phyloP scores from a whole-genome alignment of 2,888 invertebrate genomes.

The Himalopsyche kuldschensis region DNA sequence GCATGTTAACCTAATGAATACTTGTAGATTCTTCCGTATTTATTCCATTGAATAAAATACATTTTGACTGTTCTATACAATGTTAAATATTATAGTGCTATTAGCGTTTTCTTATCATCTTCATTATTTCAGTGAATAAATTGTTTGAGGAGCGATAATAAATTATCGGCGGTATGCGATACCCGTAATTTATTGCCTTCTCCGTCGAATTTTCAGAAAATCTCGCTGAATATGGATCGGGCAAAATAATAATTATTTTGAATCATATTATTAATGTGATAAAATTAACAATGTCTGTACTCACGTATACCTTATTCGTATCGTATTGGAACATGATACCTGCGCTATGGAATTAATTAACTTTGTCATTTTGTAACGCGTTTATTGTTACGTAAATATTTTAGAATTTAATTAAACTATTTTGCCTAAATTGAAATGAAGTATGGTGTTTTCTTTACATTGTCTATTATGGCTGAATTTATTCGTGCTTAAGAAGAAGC shows the following conservation, averaged over 20 bases:
- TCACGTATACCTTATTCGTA: background rate
- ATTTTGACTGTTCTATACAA: background rate
- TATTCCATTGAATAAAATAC: no score
- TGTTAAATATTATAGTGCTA: background rate
- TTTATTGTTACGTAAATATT: background rate
- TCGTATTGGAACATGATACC: background rate
- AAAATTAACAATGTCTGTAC: background rate
- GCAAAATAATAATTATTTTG: background rate
- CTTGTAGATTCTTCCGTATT: no score
- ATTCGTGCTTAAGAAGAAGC: no score
- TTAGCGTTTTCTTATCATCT: background rate
- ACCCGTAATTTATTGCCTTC: background rate
- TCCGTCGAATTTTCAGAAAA: background rate
- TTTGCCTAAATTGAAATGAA: background rate
- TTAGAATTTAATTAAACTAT: background rate
- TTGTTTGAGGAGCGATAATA: background rate
- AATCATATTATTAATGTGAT: background rate
- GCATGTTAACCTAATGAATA: no score
- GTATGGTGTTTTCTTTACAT: background rate
- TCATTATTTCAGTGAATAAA: background rate
- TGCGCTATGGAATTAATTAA: background rate
- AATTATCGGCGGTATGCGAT: background rate
- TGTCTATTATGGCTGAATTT: no score
- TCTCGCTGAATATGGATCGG: background rate
- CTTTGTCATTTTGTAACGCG: background rate